Base-by-base conservation (phyloP, 1,140 invertebrate species). In the Penaeus indicus region DNA sequence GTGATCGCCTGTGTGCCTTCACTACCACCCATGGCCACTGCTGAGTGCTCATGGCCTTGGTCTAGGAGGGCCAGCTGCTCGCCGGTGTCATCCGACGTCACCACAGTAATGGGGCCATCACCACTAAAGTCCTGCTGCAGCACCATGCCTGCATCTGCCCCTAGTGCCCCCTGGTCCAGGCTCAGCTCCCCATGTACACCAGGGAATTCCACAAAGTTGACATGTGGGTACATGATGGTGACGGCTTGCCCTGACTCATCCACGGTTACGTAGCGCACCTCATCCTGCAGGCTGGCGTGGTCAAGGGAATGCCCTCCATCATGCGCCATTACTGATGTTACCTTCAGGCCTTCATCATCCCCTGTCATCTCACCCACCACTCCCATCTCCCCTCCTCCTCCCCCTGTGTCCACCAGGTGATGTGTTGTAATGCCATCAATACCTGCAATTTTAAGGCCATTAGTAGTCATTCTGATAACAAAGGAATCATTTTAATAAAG, bases 181-280 rank as follows among this genome's bases (percentile, higher is more conserved):
- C 64, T 38, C n/a, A 86, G 78, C 32, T 85, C 88, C 13, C 78
- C 88, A 19, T 81, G 72, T 10, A 89, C 88, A 61, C 60, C 84
- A 32, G 88, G 78, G 18, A 89, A 47, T 60, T 90, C 89, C 16
- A 90, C 89, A 85, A 90, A 86, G 61, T 90, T 90, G 19, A 90
- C 89, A 60, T 86, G 89, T 54, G 89, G 89, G 42, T 90, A 90
- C 27, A 90, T 60, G 21, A 85, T 79, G 25, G 89, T 90, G 72
- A 90, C 89, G 10, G 89, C 32, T 42, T 86, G 84, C 5, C 86
- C 86, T 5, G 86, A 61, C 61, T 88, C 86, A 60, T 88, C 86
- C 21, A 80, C 83, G 22, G 86, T 79, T 0, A 88, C 81, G 32
- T 88, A 88, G 63, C 83, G 86, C 1, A 88, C 86, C 69, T 88